Base-by-base conservation (phyloP, 2,888 invertebrate species). In the Leucophenga montana region DNA sequence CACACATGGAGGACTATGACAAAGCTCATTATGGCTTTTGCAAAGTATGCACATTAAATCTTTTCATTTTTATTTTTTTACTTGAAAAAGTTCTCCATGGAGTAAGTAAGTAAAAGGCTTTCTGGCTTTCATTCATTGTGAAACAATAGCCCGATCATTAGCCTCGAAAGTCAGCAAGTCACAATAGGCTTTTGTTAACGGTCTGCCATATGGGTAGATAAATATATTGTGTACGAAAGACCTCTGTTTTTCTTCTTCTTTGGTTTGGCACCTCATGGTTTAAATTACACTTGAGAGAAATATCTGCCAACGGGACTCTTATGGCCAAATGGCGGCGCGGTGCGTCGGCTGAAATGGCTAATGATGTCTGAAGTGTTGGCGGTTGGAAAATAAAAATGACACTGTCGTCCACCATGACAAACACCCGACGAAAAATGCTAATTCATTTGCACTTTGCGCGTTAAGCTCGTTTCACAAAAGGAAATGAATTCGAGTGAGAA, bases 181-280 rank as follows among this genome's bases (percentile, higher is more conserved):
- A 64, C 62, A 64, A 64, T 64, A 64, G 62, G 62, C 62, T 39
- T 64, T 64, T 22, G 62, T 64, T 64, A 64, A 64, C 62, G 62
- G 62, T 64, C 13, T 3, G 16, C 56, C 22, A 50, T 14, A 14
- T 22, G 56, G 39, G 39, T 39, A 39, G 39, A 39, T 39, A 39
- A 39, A 39, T 33, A 33, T 33, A 33, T 33, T 33, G 8, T 8
- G 11, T 8, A 48, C 14, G 50, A 18, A 50, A 33, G 33, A 59
- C 59, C 59, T 59, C 27, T 18, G 6, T 50, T 50, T 50, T 18
- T 3, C 16, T n/a, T 48, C 48, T 48, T 48, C 3, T 8, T 48
- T 3, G 3, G 3, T 48, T 48, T 50, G 50, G 5, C 33, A 16
- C 16, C 16, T 50, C 31, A 31, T 33, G 59, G 59, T 14, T 59